Conservation (phyloP, 1,140 invertebrate genomes). For the Leptinotarsa lineolata region DNA sequence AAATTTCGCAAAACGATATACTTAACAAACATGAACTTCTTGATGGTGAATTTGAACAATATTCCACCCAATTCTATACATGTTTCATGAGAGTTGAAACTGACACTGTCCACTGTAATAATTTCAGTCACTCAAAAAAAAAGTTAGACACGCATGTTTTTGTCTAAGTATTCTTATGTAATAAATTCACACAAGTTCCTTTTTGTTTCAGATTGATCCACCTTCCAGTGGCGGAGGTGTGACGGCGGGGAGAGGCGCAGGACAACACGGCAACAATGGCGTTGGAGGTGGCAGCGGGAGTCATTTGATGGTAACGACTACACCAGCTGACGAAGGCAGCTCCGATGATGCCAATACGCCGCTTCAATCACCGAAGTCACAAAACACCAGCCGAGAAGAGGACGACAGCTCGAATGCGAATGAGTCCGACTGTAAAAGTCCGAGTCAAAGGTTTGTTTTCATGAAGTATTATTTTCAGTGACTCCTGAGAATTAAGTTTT, state of each 20-base stretch:
- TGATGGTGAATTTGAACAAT: too few relatives aligned
- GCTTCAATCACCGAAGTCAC: slow-evolving; percentile 57
- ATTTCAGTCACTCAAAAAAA: not conserved
- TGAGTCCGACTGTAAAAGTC: slow-evolving; percentile 68
- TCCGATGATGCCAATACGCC: slow-evolving; percentile 55
- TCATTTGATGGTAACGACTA: slow-evolving; percentile 49
- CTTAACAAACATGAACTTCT: too few relatives aligned
- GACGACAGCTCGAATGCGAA: slow-evolving; percentile 67
- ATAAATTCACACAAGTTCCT: not conserved
- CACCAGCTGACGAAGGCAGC: slow-evolving; percentile 45
- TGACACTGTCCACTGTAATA: too few relatives aligned
- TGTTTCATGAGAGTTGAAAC: too few relatives aligned
- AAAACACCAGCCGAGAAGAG: slow-evolving; percentile 62
- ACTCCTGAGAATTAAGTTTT: too few relatives aligned
- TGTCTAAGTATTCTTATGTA: not conserved
- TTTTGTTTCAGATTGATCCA: slow-evolving; percentile 56
- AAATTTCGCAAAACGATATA: too few relatives aligned
- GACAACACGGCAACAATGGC: slow-evolving; percentile 49
- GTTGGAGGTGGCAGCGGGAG: slow-evolving; percentile 53
- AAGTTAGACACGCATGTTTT: not conserved
- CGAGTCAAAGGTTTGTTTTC: slow-evolving; percentile 63
- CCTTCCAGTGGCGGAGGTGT: slow-evolving; percentile 50
- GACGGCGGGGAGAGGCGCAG: slow-evolving; percentile 52
- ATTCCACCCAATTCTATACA: too few relatives aligned
- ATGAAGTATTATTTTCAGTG: not conserved